Base-by-base conservation (phyloP, 1,140 invertebrate genomes). In the Euura saliciscinereae region DNA sequence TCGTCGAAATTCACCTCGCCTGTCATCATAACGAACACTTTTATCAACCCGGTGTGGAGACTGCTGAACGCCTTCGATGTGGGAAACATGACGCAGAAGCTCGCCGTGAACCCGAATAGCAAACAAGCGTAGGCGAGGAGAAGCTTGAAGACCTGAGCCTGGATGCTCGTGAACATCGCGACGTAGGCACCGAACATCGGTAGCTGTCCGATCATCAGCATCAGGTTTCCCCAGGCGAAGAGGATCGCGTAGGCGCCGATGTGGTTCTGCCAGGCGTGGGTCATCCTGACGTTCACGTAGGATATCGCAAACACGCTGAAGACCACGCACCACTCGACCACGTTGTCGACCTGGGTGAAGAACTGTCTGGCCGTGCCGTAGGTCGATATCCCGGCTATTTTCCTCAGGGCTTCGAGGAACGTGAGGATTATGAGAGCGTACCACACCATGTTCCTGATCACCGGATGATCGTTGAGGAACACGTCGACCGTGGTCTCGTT, bases 21-120 rank as follows among this genome's bases (percentile, higher is more conserved):
- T 2, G 95, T 96, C 95, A 96, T 96, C 94, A 96, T 96, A 0
- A 95, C 94, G 64, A 96, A 82, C 0, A 95, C 94, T 4, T 95
- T 95, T 46, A 96, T 94, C 51, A 95, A 90, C 28, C 92, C 93
- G 82, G 93, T 92, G 73, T 95, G 91, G 2, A 93, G 92, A 85
- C 93, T 93, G 43, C 92, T 91, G 82, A 96, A 96, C 0, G 92
- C 92, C 6, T 92, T 91, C 2, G 93, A 93, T 65, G 92, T 91
- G 0, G 94, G 94, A 84, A 96, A 96, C 77, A 96, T 93, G 0
- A 96, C 94, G 83, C 94, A 95, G 79, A 96, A 96, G 82, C 94
- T 95, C 43, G 95, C 93, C 2, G 94, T 95, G 77, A 96, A 96
- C 0, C 94, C 95, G 43, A 96, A 93, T 7, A 96, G 84, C 65